phyloP scores from a whole-genome alignment of 2,888 invertebrate species.

The Cantharis flavilabris region DNA sequence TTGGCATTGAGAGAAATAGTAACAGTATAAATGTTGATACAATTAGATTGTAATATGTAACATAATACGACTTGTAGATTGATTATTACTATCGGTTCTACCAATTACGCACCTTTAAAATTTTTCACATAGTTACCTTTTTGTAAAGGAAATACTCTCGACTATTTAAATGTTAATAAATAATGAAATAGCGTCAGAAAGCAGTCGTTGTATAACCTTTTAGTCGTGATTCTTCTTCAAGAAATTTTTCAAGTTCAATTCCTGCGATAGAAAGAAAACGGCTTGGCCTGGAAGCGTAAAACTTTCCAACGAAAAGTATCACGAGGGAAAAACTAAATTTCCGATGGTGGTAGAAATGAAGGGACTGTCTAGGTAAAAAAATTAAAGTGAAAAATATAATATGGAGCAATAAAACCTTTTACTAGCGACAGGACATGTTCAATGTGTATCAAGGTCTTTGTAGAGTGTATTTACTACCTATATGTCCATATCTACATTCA shows the following conservation, averaged over 20 bases:
- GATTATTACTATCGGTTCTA: conserved; percentile 33
- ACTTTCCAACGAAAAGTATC: too few species aligned
- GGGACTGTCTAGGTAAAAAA: not conserved
- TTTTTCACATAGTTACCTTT: conserved; percentile 11
- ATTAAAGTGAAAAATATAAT: conserved; percentile 26
- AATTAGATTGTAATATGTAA: conserved; percentile 50
- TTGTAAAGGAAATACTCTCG: not conserved
- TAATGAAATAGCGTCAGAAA: not conserved
- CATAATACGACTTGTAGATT: conserved; percentile 40
- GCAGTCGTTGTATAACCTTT: not conserved
- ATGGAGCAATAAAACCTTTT: conserved; percentile 49
- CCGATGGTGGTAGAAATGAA: not conserved
- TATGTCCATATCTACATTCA: conserved; percentile 48
- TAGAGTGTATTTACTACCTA: conserved; percentile 35
- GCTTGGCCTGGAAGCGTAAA: not conserved
- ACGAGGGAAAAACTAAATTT: not conserved
- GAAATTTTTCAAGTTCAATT: not conserved
- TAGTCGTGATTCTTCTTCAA: not conserved
- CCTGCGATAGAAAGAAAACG: not conserved
- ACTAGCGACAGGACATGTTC: conserved; percentile 35
- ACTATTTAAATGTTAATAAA: not conserved
- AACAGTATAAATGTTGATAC: conserved; percentile 51
- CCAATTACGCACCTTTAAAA: conserved; percentile 31
- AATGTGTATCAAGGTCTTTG: conserved; percentile 42
- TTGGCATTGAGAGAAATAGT: conserved; percentile 51